Conservation (phyloP, 2,113 vertebrate genomes). For the Artemisiospiza belli region DNA sequence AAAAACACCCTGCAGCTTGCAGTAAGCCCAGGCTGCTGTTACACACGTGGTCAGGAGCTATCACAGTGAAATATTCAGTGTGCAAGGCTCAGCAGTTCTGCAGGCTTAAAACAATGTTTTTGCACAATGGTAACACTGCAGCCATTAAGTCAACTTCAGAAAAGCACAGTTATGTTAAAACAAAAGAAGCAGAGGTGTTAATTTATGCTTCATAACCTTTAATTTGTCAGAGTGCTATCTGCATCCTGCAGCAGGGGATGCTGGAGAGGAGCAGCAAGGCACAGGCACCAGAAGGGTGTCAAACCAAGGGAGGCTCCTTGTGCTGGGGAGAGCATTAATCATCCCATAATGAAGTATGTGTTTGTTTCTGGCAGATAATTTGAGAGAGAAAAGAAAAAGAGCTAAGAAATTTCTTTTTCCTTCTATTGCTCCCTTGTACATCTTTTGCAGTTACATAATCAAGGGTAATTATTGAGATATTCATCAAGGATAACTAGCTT, state of each 20-base stretch:
- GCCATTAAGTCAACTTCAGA: background rate
- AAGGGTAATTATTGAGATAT: background rate
- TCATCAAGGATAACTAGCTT: background rate
- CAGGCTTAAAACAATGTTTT: background rate
- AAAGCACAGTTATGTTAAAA: background rate
- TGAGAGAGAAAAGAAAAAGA: background rate
- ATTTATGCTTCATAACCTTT: background rate
- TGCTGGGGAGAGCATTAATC: background rate
- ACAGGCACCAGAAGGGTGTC: background rate
- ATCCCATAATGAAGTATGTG: background rate
- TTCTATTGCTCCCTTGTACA: rapidly evolving
- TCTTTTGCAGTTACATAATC: background rate
- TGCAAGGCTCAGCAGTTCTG: constrained; percentile 4
- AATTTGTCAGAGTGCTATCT: background rate
- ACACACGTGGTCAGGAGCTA: background rate
- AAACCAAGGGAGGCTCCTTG: background rate
- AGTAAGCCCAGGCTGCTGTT: constrained; percentile 1
- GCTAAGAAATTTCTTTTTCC: background rate
- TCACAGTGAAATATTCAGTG: constrained; percentile 15
- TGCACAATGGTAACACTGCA: background rate
- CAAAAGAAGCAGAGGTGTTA: background rate
- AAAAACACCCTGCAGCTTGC: constrained; percentile 18
- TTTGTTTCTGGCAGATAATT: background rate
- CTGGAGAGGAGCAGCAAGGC: background rate
- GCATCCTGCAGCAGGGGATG: background rate